Base-by-base conservation (phyloP, 1,140 invertebrate species). In the Lepidurus packardi region DNA sequence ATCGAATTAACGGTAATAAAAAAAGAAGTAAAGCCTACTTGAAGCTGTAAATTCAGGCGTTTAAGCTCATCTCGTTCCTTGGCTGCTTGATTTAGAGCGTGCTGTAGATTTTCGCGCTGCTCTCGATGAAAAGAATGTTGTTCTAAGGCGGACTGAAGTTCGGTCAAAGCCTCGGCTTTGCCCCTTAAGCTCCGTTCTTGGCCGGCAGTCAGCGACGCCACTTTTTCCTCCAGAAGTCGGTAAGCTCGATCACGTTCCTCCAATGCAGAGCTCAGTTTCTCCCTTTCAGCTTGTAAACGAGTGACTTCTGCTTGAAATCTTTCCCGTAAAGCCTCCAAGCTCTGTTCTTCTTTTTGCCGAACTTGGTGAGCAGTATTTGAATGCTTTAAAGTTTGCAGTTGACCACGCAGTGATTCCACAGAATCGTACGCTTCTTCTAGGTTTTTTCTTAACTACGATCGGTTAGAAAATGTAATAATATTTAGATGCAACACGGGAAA, bases 141-240 rank as follows among this genome's bases (percentile, higher is more conserved):
- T 65, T 65, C 53, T 16, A 65, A 65, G 21, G 53, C 53, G 6
- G 53, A n/a, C 3, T 65, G 53, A 65, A 65, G 53, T 21, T 65
- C 53, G 53, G 16, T 65, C 21, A 65, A 65, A 65, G 53, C 53
- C 21, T 65, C 53, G 21, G 53, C 53, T 65, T 65, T 65, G n/a
- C n/a, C 53, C 6, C 53, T 65, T 65, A 65, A 65, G 53, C 16
- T 65, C 53, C 53, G 53, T 65, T 65, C 53, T 16, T 65, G 53
- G 53, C 53, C 21, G 8, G 53, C 21, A 7, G 53, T 65, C 1
- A 65, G 53, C 0, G 53, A 65, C 9, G 53, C 13, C 16, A 65
- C 53, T 65, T 65, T 65, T 65, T 65, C 53, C 21, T 65, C 53
- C 53, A 65, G 21, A n/a, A 65, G 13, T 16, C 53, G 53, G 53